Percentiles rank a stretch among this genome's conserved stretches.
These are phyloP conservation scores for Dendroctonus ponderosae DNA, from an alignment of 1,140 invertebrate species.

Conservation along the genomic window DNA sequence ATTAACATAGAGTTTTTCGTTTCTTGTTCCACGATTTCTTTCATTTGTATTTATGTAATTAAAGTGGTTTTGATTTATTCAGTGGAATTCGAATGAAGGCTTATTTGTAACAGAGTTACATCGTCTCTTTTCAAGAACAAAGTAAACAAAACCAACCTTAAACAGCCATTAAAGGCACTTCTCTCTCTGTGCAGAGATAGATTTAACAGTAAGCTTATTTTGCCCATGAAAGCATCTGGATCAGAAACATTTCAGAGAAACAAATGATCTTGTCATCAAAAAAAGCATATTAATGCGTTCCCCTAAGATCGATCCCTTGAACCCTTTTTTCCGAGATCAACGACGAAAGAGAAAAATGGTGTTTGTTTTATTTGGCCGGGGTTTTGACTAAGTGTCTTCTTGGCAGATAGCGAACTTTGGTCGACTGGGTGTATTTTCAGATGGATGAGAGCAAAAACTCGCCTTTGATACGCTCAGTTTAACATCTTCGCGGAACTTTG, in stretches of 20 bases:
- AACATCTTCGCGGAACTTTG: slow-evolving; percentile 27
- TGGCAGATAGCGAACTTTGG: slow-evolving; percentile 38
- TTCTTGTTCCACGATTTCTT: slow-evolving; percentile 26
- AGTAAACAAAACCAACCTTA: too few relatives aligned
- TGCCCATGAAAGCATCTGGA: background rate
- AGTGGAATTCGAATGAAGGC: background rate
- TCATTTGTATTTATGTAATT: slow-evolving; percentile 28
- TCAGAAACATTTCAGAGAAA: slow-evolving; percentile 10
- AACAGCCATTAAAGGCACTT: too few relatives aligned
- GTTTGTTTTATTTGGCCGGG: slow-evolving; percentile 41
- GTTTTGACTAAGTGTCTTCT: slow-evolving; percentile 41
- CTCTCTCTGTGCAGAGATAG: too few relatives aligned
- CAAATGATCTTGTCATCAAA: slow-evolving; percentile 19
- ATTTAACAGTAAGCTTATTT: too few relatives aligned
- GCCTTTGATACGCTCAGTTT: slow-evolving; percentile 38
- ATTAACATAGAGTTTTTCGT: slow-evolving; percentile 39
- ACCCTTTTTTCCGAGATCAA: slow-evolving; percentile 22
- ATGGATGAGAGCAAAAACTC: slow-evolving; percentile 29
- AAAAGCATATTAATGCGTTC: slow-evolving; percentile 19
- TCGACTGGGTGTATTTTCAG: slow-evolving; percentile 23
- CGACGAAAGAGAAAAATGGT: slow-evolving; percentile 39
- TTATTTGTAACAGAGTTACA: background rate
- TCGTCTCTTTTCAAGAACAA: too few relatives aligned
- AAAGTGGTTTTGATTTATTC: slow-evolving; percentile 25
- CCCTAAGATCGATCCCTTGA: slow-evolving; percentile 15